phyloP scores from a whole-genome alignment of 2,797 vertebrate genomes.

The Micromesistius poutassou region DNA sequence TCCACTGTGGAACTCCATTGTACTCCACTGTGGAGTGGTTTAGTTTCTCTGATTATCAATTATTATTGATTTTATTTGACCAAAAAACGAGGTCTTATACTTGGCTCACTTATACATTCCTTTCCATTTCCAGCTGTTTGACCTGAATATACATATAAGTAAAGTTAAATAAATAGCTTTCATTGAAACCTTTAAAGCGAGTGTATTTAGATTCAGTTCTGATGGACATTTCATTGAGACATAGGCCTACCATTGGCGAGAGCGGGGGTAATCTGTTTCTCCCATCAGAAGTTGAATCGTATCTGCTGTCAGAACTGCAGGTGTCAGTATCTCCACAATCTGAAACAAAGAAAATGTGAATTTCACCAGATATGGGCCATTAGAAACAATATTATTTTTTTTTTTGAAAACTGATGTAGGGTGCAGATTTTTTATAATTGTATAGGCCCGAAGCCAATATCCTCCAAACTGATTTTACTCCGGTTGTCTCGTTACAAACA shows the following conservation, averaged over 20 bases:
- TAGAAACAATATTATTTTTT: background rate
- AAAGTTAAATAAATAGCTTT: background rate
- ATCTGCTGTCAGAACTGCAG: conserved; percentile 11
- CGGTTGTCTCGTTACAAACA: background rate
- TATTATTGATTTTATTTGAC: too few species aligned
- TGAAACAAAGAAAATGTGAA: conserved; percentile 16
- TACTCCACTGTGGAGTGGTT: too few species aligned
- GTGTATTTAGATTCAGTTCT: conserved; percentile 13
- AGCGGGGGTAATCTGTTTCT: conserved; percentile 1
- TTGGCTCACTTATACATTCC: background rate
- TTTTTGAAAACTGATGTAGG: background rate
- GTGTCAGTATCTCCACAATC: conserved; percentile 28
- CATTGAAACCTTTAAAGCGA: background rate
- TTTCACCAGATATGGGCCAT: background rate
- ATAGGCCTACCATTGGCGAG: conserved; percentile 17
- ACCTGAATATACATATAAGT: background rate
- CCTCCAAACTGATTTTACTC: background rate
- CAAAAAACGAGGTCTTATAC: too few species aligned
- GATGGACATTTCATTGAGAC: conserved; percentile 26
- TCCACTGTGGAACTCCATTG: too few species aligned
- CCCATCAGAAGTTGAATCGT: conserved; percentile 10
- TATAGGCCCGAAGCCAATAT: background rate
- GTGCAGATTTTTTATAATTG: background rate
- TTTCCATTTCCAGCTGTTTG: background rate
- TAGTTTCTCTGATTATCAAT: too few species aligned